phyloP scores from a whole-genome alignment of 2,113 vertebrate genomes.

The Protomyctophum bolini region DNA sequence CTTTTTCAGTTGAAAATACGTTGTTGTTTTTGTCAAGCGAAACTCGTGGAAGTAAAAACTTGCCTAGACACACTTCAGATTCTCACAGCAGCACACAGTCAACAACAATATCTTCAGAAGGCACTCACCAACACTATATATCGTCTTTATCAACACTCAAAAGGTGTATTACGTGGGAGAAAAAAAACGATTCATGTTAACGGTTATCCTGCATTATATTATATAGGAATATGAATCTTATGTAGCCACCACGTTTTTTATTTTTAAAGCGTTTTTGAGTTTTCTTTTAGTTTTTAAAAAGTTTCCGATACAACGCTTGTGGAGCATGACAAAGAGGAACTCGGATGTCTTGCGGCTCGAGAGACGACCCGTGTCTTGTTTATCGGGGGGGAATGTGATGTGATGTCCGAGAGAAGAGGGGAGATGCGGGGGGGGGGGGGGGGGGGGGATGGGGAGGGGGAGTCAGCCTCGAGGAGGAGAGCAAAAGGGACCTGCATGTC shows the following conservation, averaged over 20 bases:
- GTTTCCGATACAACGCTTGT: constrained; percentile 52
- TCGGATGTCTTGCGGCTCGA: constrained; percentile 47
- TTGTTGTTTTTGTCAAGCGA: no score
- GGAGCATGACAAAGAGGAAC: constrained; percentile 48
- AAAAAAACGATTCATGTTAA: constrained; percentile 37
- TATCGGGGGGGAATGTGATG: constrained; percentile 61
- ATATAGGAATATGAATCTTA: constrained; percentile 58
- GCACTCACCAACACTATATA: constrained; percentile 57
- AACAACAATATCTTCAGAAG: constrained; percentile 32
- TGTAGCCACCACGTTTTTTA: constrained; percentile 65
- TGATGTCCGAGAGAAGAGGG: constrained; percentile 34
- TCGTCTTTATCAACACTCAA: constrained; percentile 62
- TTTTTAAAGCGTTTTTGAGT: constrained; percentile 44
- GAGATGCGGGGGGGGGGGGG: constrained; percentile 27
- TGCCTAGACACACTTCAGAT: constrained; percentile 24
- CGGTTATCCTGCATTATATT: constrained; percentile 60
- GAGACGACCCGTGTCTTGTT: constrained; percentile 51
- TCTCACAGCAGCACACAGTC: constrained; percentile 57
- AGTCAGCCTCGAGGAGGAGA: constrained; percentile 50
- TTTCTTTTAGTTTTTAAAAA: no score
- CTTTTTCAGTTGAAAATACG: no score
- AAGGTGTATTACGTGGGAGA: constrained; percentile 53
- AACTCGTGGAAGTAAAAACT: no score
- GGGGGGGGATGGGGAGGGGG: constrained; percentile 29
- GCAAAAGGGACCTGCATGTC: constrained; percentile 75